Evolutionary conservation across 2,888 invertebrate genomes (phyloP).

Genomic region (Dione juno): DNA sequence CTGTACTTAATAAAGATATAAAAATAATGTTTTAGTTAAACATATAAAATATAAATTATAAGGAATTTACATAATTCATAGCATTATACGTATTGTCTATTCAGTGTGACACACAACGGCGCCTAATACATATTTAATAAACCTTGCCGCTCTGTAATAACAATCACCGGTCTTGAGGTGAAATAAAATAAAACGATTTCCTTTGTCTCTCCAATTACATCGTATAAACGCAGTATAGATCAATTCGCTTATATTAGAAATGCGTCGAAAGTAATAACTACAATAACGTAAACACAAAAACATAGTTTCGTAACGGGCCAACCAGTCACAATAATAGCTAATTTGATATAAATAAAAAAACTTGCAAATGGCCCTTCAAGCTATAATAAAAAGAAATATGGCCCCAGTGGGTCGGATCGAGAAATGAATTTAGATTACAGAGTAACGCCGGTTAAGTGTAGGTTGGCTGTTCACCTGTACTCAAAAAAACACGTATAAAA

Average conservation of each 20-base stretch:
- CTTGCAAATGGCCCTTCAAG: constrained; percentile 79
- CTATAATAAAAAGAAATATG: constrained; percentile 82
- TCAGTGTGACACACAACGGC: constrained; percentile 54
- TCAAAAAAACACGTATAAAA: constrained; percentile 73
- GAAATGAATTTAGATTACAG: constrained; percentile 84
- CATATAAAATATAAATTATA: constrained; percentile 49
- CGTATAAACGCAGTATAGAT: constrained; percentile 1
- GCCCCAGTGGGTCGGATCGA: constrained; percentile 79
- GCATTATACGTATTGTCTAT: constrained; percentile 52
- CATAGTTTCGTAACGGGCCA: constrained; percentile 70
- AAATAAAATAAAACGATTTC: constrained; percentile 42
- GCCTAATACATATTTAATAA: constrained; percentile 67
- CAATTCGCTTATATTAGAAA: background rate
- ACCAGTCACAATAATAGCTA: constrained; percentile 76
- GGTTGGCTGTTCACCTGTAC: constrained; percentile 79
- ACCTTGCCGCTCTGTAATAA: constrained; percentile 57
- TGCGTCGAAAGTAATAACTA: background rate
- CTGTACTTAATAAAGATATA: background rate
- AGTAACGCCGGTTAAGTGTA: constrained; percentile 82
- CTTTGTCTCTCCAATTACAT: constrained; percentile 69
- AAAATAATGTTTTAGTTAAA: background rate
- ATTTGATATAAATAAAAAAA: constrained; percentile 81
- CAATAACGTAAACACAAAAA: constrained; percentile 46
- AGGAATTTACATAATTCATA: constrained; percentile 64
- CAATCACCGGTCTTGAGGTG: constrained; percentile 51